Conservation (phyloP, 2,888 invertebrate genomes). For the Lamellibrachia satsuma region DNA sequence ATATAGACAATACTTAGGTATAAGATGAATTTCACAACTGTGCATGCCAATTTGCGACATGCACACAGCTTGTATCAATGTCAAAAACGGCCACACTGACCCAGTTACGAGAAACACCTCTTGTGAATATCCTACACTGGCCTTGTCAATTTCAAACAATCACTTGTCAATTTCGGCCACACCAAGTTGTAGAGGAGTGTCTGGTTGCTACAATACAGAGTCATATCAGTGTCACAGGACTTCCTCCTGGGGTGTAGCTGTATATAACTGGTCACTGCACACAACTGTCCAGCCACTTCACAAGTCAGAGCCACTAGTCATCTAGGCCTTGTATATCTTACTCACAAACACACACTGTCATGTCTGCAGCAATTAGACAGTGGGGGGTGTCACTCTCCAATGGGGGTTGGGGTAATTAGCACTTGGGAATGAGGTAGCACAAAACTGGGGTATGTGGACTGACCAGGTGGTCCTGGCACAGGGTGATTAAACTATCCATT, state of each 20-base stretch:
- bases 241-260: not conserved
- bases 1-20: not conserved
- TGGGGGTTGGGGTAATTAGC: constrained; percentile 13
- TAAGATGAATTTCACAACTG: not conserved
- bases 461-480: not conserved
- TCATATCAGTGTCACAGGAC: constrained; percentile 10
- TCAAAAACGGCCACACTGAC: not conserved
- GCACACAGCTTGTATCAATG: not conserved
- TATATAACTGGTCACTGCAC: not conserved
- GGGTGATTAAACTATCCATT: constrained; percentile 17
- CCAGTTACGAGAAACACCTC: not conserved
- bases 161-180: not conserved
- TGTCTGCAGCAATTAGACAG: constrained; percentile 4
- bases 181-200: not conserved
- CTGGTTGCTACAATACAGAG: not conserved
- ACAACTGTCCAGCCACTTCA: not conserved
- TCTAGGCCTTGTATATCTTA: not conserved
- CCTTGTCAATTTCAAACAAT: not conserved
- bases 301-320: not conserved
- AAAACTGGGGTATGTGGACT: constrained; percentile 6
- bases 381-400: not conserved
- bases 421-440: not conserved
- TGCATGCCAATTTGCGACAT: not conserved
- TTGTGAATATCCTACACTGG: not conserved
- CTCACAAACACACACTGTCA: not conserved